A percentile compares a stretch with the other conserved stretches of the same genome.
Evolutionary conservation across 2,888 invertebrate species (phyloP).

Genomic region (Drosophila demipolita): DNA sequence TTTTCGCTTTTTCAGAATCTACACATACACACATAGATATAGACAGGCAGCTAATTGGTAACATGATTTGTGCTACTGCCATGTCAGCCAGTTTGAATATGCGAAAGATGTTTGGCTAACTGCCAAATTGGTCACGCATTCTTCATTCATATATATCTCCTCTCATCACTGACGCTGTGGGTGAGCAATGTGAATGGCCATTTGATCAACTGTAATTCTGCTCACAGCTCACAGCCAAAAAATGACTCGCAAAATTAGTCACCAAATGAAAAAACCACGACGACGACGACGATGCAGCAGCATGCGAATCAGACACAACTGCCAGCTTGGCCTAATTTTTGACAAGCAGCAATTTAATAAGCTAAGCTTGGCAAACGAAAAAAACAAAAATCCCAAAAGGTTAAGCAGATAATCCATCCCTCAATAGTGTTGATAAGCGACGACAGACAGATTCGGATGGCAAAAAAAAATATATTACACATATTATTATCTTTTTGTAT

Average conservation of each 20-base stretch:
- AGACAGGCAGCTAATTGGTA: slow-evolving; percentile 30
- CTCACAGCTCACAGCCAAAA: background rate
- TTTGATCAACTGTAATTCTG: slow-evolving; percentile 8
- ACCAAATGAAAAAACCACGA: background rate
- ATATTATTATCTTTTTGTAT: background rate
- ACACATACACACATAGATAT: slow-evolving; percentile 9
- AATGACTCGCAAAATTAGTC: slow-evolving; percentile 4
- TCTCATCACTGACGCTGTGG: slow-evolving; percentile 11
- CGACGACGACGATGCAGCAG: background rate
- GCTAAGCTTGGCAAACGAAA: slow-evolving; percentile 4
- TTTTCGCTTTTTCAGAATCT: slow-evolving; percentile 5
- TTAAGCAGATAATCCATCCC: background rate
- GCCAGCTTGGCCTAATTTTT: background rate
- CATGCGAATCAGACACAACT: slow-evolving; percentile 6
- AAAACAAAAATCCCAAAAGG: background rate
- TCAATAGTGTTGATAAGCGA: slow-evolving; percentile 6
- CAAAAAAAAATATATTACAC: background rate
- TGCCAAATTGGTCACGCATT: slow-evolving; percentile 5
- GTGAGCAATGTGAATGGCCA: slow-evolving; percentile 6
- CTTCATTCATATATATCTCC: slow-evolving; percentile 2
- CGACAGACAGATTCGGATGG: background rate
- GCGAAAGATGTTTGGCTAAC: background rate
- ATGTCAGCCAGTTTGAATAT: background rate
- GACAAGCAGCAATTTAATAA: slow-evolving; percentile 11
- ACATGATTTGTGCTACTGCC: slow-evolving; percentile 28